Base-by-base conservation (phyloP, 2,797 vertebrate species). In the Parauchenoglanis ngamensis region DNA sequence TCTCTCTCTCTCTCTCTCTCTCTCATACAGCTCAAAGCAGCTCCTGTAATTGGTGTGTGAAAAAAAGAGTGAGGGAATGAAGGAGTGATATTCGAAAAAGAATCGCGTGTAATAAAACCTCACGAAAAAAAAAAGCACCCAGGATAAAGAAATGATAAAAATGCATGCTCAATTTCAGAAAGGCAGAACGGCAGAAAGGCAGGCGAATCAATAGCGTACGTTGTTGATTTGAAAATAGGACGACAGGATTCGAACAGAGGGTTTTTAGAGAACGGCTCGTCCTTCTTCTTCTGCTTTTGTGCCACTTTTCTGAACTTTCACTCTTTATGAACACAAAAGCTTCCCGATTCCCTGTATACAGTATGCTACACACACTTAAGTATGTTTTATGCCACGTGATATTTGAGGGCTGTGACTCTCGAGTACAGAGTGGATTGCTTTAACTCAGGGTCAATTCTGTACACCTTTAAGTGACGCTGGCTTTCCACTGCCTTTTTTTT, bases 161-260 rank as follows among this genome's bases (percentile, higher is more conserved):
- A 80, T 13, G n/a, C 54, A 40, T 77, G 72, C 57, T 87, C 82
- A 72, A 90, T 90, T 88, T 19, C 52, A 61, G 57, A 44, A 44
- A 81, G 75, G 28, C 25, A 78, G 54, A 35, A n/a, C 10, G 23
- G 23, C 77, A 6, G 56, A 17, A 67, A 79, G 54, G 49, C 49
- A 61, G 78, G 25, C 17, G n/a, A 91, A 92, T 92, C 92, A 83
- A 91, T 94, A 93, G 92, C 94, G 94, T 94, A 90, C 89, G 87
- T 88, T 89, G 88, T 94, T 93, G 92, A 88, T 88, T 91, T 88
- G 84, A 88, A 87, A 93, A 91, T 91, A 87, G 90, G 87, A 88
- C 80, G 65, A 90, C 88, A 82, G 59, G 77, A 79, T 79, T 59
- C 19, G 10, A 59, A 79, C 25, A 7, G 59, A 82, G 12, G 76